Conservation (phyloP, 2,113 vertebrate species). For the Drymodes brunneopygia region DNA sequence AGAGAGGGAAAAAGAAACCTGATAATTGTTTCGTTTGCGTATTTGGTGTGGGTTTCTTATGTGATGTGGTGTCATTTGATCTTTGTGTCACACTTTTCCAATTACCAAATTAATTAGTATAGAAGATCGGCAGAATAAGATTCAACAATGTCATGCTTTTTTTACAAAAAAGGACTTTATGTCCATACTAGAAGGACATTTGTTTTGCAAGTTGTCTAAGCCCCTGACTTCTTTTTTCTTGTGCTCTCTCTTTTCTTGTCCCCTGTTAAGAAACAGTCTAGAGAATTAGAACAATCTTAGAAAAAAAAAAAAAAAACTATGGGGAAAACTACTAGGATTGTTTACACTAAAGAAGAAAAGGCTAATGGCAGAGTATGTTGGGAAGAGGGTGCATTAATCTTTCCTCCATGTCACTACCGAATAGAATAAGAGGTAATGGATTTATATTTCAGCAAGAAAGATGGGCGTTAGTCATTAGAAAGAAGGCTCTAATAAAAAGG, state of each 20-base stretch:
- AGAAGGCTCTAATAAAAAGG: not conserved
- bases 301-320: not conserved
- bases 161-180: not conserved
- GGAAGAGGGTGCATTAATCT: not conserved
- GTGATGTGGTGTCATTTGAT: not conserved
- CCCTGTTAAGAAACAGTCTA: not conserved
- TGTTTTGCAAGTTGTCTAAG: not conserved
- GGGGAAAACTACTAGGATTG: not conserved
- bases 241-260: not conserved
- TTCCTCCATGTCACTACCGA: not conserved
- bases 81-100: not conserved
- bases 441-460: not conserved
- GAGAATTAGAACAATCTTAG: not conserved
- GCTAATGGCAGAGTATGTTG: not conserved
- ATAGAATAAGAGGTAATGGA: not conserved
- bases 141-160: not conserved
- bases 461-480: not conserved
- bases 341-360: not conserved
- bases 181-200: not conserved
- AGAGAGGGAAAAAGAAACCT: not conserved
- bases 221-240: not conserved
- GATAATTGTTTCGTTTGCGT: not conserved
- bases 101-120: not conserved
- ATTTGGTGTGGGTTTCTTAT: not conserved
- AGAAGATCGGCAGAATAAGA: not conserved